Evolutionary conservation across 2,888 invertebrate genomes (phyloP).

Genomic region (Tetragonisca angustula): DNA sequence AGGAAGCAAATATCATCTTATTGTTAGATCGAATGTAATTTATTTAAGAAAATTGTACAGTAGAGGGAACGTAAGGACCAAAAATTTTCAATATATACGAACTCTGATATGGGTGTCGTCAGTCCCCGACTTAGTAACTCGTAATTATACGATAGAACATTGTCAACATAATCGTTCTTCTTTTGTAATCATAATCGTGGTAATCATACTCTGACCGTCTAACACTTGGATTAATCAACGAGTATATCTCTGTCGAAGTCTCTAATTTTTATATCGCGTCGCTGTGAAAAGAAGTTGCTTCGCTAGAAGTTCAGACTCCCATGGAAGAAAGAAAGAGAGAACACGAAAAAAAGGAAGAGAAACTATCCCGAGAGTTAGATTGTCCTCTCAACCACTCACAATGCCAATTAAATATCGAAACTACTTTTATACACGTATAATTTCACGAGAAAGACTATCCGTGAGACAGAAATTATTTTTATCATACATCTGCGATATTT

Average conservation of each 20-base stretch:
- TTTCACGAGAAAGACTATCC: conserved; percentile 33
- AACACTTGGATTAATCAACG: conserved; percentile 11
- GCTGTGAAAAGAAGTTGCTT: conserved; percentile 56
- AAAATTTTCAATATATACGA: conserved; percentile 47
- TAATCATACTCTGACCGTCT: neutral
- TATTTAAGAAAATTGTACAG: conserved; percentile 37
- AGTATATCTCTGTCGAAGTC: conserved; percentile 22
- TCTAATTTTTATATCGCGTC: conserved; percentile 58
- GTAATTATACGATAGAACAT: conserved; percentile 19
- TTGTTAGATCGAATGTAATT: conserved; percentile 12
- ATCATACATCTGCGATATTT: conserved; percentile 53
- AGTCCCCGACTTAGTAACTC: conserved; percentile 29
- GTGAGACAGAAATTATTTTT: conserved; percentile 63
- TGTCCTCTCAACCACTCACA: conserved; percentile 39
- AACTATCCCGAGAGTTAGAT: conserved; percentile 32
- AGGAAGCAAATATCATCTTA: neutral
- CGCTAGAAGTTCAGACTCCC: conserved; percentile 32
- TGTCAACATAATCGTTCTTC: conserved; percentile 16
- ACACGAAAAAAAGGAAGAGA: neutral
- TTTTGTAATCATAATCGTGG: conserved; percentile 15
- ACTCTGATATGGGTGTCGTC: conserved; percentile 25
- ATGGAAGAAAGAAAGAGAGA: conserved; percentile 2
- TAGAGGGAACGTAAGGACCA: conserved; percentile 64
- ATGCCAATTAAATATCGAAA: conserved; percentile 63
- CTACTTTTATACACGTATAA: conserved; percentile 66